These are phyloP conservation scores for Microctonus aethiopoides DNA, from an alignment of 2,888 invertebrate genomes.

Conservation along the genomic window DNA sequence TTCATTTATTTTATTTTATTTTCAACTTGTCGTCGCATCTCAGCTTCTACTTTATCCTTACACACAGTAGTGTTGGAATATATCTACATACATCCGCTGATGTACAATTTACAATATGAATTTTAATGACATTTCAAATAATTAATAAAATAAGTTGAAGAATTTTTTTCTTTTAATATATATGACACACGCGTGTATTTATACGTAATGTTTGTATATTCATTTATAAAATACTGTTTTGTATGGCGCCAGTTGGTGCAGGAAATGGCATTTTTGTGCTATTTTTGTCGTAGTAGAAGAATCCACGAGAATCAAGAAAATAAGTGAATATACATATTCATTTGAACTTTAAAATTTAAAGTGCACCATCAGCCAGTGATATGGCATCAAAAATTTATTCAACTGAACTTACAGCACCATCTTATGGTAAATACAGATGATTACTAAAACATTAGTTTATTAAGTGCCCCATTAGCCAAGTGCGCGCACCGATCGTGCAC, in stretches of 20 bases:
- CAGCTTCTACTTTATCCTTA: not conserved
- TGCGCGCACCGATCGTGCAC: too few relatives aligned
- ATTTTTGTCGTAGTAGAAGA: conserved; percentile 13
- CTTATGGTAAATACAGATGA: not conserved
- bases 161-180: too few relatives aligned
- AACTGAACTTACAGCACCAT: conserved; percentile 18
- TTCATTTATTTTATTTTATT: not conserved
- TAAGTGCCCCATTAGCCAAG: too few relatives aligned
- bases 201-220: not conserved
- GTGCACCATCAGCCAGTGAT: not conserved
- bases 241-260: conserved; percentile 24
- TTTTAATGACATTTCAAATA: conserved; percentile 28
- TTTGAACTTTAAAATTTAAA: too few relatives aligned
- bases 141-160: conserved; percentile 20
- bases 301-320: not conserved
- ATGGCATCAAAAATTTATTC: not conserved
- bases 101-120: conserved; percentile 25
- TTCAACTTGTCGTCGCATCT: not conserved
- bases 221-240: conserved; percentile 15
- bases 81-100: conserved; percentile 2
- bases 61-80: not conserved
- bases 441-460: too few relatives aligned
- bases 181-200: not conserved
- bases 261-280: conserved; percentile 24
- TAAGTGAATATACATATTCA: too few relatives aligned